phyloP scores from a whole-genome alignment of 2,888 invertebrate species.

The Salpingus planirostris region DNA sequence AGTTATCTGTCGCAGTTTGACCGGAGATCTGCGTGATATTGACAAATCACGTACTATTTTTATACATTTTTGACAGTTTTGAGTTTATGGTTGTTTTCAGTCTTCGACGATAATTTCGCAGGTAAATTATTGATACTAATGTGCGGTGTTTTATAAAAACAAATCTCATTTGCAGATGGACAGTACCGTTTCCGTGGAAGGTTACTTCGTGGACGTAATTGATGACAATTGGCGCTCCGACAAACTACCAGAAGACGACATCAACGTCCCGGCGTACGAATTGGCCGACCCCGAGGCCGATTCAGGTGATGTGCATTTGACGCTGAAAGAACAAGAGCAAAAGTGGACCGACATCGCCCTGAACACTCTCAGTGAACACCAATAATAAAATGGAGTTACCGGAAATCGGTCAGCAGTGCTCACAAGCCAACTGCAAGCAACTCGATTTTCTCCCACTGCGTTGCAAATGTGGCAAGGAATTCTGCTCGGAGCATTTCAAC shows the following conservation, averaged over 20 bases:
- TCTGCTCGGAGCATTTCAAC: constrained; percentile 60
- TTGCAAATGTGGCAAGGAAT: constrained; percentile 55
- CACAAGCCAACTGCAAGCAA: constrained; percentile 52
- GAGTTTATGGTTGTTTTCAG: too few species aligned
- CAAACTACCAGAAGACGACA: constrained; percentile 74
- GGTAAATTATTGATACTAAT: too few species aligned
- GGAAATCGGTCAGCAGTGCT: constrained; percentile 58
- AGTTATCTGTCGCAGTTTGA: too few species aligned
- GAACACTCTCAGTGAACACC: constrained; percentile 45
- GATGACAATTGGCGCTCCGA: constrained; percentile 86
- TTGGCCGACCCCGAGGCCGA: constrained; percentile 90
- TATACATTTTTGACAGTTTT: too few species aligned
- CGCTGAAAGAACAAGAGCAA: constrained; percentile 78
- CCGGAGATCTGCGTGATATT: too few species aligned
- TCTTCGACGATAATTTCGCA: too few species aligned
- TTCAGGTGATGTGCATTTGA: constrained; percentile 82
- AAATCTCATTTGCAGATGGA: constrained; percentile 39
- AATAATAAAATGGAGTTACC: constrained; percentile 62
- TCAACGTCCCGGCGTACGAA: constrained; percentile 74
- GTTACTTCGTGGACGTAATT: constrained; percentile 67
- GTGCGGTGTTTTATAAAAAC: too few species aligned
- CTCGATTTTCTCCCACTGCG: constrained; percentile 63
- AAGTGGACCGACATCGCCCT: constrained; percentile 52
- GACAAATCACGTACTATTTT: too few species aligned
- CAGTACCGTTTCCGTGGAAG: constrained; percentile 66